These are phyloP conservation scores for Diadegma fenestrale DNA, from an alignment of 2,888 invertebrate genomes.

Conservation along the genomic window DNA sequence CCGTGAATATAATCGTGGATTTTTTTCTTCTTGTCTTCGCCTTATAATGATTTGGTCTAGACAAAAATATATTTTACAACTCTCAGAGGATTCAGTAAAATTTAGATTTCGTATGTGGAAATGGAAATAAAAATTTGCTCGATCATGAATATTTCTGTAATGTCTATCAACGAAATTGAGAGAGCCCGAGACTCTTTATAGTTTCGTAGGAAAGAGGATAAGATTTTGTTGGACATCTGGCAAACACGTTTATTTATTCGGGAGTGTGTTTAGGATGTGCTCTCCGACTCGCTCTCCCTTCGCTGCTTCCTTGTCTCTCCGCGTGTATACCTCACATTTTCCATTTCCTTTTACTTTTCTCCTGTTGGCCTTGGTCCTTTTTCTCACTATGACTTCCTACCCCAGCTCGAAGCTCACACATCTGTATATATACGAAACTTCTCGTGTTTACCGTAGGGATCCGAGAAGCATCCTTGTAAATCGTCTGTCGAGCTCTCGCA, in stretches of 20 bases:
- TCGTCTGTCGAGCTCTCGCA: slow-evolving; percentile 20
- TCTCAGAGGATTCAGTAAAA: not conserved
- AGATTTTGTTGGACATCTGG: slow-evolving; percentile 69
- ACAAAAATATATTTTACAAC: not conserved
- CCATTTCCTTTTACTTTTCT: slow-evolving; percentile 32
- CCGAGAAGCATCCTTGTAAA: slow-evolving; percentile 67
- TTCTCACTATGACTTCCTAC: slow-evolving; percentile 24
- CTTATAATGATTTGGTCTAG: too few relatives aligned
- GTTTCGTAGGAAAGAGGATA: slow-evolving; percentile 21
- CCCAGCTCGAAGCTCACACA: slow-evolving; percentile 32
- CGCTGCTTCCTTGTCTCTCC: not conserved
- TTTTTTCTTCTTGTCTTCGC: too few relatives aligned
- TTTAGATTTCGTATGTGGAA: not conserved
- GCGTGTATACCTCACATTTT: slow-evolving; percentile 39
- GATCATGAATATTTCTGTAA: slow-evolving; percentile 6
- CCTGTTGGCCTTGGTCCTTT: slow-evolving; percentile 35
- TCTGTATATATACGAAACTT: slow-evolving; percentile 26
- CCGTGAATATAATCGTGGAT: too few relatives aligned
- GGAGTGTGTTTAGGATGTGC: slow-evolving; percentile 36
- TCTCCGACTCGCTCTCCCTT: slow-evolving; percentile 9
- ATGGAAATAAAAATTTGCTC: not conserved
- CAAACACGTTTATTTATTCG: slow-evolving; percentile 72
- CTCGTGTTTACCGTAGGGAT: slow-evolving; percentile 67
- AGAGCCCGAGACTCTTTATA: not conserved
- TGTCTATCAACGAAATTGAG: slow-evolving; percentile 14